Evolutionary conservation across 2,888 invertebrate species (phyloP).

Genomic region (Theretra japonica): DNA sequence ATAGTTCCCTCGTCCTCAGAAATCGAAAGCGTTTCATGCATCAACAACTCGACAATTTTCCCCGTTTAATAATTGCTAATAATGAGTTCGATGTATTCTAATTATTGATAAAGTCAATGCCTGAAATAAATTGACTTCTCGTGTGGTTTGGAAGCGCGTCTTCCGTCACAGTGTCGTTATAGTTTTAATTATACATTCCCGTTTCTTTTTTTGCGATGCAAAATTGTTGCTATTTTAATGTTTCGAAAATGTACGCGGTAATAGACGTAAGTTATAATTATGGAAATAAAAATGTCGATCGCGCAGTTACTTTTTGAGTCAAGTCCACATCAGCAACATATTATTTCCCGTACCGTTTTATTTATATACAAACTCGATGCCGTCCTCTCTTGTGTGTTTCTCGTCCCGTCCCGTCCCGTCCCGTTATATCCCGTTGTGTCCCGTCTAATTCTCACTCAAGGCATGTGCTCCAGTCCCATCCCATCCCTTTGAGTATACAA

Average conservation of each 20-base stretch:
- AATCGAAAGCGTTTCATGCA: constrained; percentile 82
- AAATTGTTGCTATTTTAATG: neutral
- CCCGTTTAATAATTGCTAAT: constrained; percentile 74
- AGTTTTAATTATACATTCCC: constrained; percentile 29
- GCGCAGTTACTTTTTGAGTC: neutral
- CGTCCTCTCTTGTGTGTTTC: too few relatives aligned
- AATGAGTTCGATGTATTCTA: constrained; percentile 63
- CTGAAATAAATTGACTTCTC: constrained; percentile 54
- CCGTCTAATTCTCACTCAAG: too few relatives aligned
- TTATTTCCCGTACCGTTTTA: too few relatives aligned
- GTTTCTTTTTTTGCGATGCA: constrained; percentile 2
- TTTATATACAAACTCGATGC: too few relatives aligned
- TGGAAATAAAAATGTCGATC: neutral
- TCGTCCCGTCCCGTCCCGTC: too few relatives aligned
- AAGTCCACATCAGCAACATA: too few relatives aligned
- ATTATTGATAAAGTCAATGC: constrained; percentile 61
- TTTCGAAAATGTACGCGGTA: neutral
- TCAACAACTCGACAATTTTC: constrained; percentile 71
- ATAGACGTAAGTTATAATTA: neutral
- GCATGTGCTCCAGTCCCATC: too few relatives aligned
- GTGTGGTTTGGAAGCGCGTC: constrained; percentile 57
- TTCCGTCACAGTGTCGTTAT: constrained; percentile 58
- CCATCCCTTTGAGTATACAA: too few relatives aligned
- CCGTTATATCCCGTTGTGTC: too few relatives aligned
- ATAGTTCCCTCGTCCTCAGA: constrained; percentile 67